These are phyloP conservation scores for Scaptodrosophila latifasciaeformis DNA, from an alignment of 2,888 invertebrate genomes.

Conservation along the genomic window DNA sequence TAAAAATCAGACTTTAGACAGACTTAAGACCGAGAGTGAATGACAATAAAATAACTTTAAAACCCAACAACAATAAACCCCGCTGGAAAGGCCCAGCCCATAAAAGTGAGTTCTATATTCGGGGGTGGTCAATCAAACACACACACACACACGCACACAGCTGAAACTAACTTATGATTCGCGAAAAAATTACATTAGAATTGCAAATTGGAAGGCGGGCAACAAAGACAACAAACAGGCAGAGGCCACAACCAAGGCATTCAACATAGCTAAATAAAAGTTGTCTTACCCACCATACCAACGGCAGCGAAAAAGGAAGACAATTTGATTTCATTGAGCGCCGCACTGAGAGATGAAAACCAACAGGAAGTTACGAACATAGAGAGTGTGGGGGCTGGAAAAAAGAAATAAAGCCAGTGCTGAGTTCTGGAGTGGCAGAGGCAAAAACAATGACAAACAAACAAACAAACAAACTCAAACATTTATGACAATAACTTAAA, in stretches of 20 bases:
- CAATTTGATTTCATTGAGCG: conserved; percentile 9
- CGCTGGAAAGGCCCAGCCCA: conserved; percentile 1
- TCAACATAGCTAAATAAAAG: conserved; percentile 61
- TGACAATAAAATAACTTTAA: conserved; percentile 6
- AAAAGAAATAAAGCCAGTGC: too few relatives aligned
- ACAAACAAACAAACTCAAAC: conserved; percentile 58
- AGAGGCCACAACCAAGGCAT: conserved; percentile 23
- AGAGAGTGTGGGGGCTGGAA: not conserved
- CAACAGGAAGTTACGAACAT: not conserved
- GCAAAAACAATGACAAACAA: too few relatives aligned
- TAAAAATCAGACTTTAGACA: conserved; percentile 16
- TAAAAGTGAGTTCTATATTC: not conserved
- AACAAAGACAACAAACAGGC: not conserved
- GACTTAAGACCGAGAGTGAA: not conserved
- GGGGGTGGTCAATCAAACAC: conserved; percentile 2
- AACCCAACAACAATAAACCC: conserved; percentile 5
- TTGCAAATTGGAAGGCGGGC: conserved; percentile 63
- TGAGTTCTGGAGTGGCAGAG: too few relatives aligned
- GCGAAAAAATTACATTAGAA: conserved; percentile 73
- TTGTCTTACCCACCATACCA: conserved; percentile 44
- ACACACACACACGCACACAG: conserved; percentile 15
- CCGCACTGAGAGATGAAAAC: not conserved
- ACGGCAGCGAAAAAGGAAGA: conserved; percentile 19
- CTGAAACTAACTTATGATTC: conserved; percentile 63
- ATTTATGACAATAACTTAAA: conserved; percentile 71